Evolutionary conservation across 1,140 invertebrate species (phyloP).

Genomic region (Lordiphosa clarofinis): DNA sequence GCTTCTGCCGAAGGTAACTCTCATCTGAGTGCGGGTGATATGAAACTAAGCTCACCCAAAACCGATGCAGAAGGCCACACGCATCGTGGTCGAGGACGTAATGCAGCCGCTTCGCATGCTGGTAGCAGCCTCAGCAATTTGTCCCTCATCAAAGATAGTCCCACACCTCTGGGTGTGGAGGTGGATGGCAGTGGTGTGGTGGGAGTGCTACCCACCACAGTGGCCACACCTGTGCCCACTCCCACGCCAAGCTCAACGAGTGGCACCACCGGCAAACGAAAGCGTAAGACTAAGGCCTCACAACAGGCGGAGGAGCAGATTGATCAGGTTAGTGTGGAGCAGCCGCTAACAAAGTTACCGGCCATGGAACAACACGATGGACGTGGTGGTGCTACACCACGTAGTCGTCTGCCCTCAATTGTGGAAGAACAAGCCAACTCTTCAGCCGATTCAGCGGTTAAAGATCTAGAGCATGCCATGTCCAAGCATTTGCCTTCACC

Average conservation of each 20-base stretch:
- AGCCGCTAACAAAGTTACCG: slow-evolving; percentile 64
- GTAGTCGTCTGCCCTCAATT: slow-evolving; percentile 64
- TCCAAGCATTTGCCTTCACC: slow-evolving; percentile 93
- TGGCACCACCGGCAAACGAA: slow-evolving; percentile 49
- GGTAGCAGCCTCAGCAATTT: slow-evolving; percentile 45
- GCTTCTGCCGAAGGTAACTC: slow-evolving; percentile 79
- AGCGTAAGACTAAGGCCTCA: slow-evolving; percentile 64
- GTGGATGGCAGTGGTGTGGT: slow-evolving; percentile 28
- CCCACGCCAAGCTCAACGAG: slow-evolving; percentile 31
- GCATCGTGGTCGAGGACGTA: slow-evolving; percentile 55
- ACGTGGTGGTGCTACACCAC: slow-evolving; percentile 37
- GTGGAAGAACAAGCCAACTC: slow-evolving; percentile 57
- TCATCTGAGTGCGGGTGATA: slow-evolving; percentile 44
- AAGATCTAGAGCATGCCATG: slow-evolving; percentile 97
- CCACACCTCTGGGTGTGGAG: slow-evolving; percentile 53
- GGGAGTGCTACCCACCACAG: slow-evolving; percentile 51
- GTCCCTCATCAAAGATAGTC: slow-evolving; percentile 65
- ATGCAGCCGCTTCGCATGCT: slow-evolving; percentile 37
- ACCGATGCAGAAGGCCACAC: slow-evolving; percentile 62
- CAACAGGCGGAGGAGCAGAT: slow-evolving; percentile 57
- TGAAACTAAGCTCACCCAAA: slow-evolving; percentile 64
- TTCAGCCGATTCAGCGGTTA: slow-evolving; percentile 79
- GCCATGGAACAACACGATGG: slow-evolving; percentile 49
- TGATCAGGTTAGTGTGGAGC: slow-evolving; percentile 45
- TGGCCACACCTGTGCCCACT: slow-evolving; percentile 52